phyloP scores from a whole-genome alignment of 2,797 vertebrate species.

The Myotis findleyi region DNA sequence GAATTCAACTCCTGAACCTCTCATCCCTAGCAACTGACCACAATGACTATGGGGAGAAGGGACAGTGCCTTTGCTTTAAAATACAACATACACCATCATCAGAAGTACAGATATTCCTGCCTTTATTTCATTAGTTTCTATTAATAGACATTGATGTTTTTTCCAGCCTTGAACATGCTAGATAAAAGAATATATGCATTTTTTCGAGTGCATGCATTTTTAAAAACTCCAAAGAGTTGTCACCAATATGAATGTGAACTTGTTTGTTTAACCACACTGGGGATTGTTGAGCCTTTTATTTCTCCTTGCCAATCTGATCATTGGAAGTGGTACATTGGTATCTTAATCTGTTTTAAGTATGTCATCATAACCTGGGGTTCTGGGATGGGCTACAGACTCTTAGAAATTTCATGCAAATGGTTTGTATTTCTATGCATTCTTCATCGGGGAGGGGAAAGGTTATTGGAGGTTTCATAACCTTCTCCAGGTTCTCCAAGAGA shows the following conservation, averaged over 20 bases:
- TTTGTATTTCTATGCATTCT: conserved; percentile 16
- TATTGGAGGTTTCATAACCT: background rate
- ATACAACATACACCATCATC: background rate
- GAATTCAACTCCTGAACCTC: conserved; percentile 26
- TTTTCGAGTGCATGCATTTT: background rate
- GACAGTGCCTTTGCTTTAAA: background rate
- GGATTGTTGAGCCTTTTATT: background rate
- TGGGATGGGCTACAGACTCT: background rate
- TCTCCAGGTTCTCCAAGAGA: background rate
- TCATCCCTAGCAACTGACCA: background rate
- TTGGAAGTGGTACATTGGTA: conserved; percentile 15
- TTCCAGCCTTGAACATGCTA: background rate
- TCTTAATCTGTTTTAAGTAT: conserved; percentile 12
- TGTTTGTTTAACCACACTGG: background rate
- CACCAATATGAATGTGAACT: background rate
- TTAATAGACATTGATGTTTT: background rate
- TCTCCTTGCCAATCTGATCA: background rate
- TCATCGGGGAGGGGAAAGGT: background rate
- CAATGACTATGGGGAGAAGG: background rate
- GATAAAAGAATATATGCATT: background rate
- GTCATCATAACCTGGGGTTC: background rate
- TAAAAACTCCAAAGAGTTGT: background rate
- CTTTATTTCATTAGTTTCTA: conserved; percentile 2
- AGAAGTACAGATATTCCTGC: background rate
- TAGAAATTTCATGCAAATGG: background rate